Evolutionary conservation across 64 coral and sea anemone genomes (phyloP).

Genomic region (Pocillopora verrucosa): DNA sequence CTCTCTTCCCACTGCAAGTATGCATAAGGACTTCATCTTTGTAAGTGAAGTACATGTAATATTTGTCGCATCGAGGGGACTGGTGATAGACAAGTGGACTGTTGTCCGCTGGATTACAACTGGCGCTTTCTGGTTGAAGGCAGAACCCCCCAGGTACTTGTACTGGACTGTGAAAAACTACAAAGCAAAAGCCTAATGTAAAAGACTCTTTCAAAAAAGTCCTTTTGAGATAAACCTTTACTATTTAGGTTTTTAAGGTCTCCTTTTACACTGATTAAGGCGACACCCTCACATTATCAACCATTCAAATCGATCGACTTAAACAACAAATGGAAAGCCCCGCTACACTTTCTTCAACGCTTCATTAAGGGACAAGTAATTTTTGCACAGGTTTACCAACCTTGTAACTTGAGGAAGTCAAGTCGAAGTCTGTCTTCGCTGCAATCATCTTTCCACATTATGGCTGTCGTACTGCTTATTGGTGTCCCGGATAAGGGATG

Average conservation of each 20-base stretch:
- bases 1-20: conserved; percentile 44
- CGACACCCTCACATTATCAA: no score
- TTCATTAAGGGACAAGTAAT: background rate
- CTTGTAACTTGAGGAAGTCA: conserved; percentile 34
- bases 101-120: conserved; percentile 32
- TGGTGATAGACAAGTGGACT: conserved; percentile 23
- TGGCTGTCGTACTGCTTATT: background rate
- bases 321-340: no score
- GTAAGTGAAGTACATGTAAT: conserved; percentile 41
- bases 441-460: conserved; percentile 10
- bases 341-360: no score
- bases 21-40: conserved; percentile 18
- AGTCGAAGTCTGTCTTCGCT: background rate
- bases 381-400: background rate
- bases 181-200: background rate
- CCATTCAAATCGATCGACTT: no score
- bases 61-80: conserved; percentile 5
- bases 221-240: no score
- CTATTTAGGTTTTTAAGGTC: no score
- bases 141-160: background rate
- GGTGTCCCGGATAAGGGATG: conserved; percentile 33
- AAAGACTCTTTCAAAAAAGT: no score
- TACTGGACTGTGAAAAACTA: conserved; percentile 41
- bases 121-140: conserved; percentile 13
- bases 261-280: no score